phyloP scores from a whole-genome alignment of 1,140 invertebrate genomes.

The Centruroides vittatus region DNA sequence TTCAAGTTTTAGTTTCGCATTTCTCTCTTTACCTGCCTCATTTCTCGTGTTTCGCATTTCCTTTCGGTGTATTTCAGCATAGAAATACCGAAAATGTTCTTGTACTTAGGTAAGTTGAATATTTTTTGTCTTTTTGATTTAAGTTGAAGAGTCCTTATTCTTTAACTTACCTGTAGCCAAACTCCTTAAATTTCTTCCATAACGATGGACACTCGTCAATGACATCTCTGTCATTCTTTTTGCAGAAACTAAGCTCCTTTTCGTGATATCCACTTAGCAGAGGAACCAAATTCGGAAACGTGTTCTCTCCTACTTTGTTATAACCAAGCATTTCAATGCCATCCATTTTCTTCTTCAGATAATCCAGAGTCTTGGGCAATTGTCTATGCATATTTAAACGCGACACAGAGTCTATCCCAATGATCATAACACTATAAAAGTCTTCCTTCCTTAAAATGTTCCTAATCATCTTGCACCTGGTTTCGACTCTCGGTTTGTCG shows the following conservation, averaged over 20 bases:
- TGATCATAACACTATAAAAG: slow-evolving; percentile 28
- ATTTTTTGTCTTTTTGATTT: no score
- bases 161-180: slow-evolving; percentile 2
- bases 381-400: slow-evolving; percentile 40
- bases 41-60: no score
- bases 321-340: slow-evolving; percentile 30
- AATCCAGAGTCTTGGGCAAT: slow-evolving; percentile 34
- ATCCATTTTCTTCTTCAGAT: slow-evolving; percentile 27
- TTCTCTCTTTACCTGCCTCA: no score
- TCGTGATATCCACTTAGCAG: slow-evolving; percentile 25
- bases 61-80: no score
- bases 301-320: slow-evolving; percentile 34
- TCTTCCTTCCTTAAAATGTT: neutral
- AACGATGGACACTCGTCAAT: slow-evolving; percentile 11
- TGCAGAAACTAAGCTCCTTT: slow-evolving; percentile 5
- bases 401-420: slow-evolving; percentile 43
- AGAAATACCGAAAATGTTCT: no score
- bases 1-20: no score
- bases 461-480: neutral
- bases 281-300: slow-evolving; percentile 32
- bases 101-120: no score
- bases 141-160: no score
- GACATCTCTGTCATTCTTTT: neutral
- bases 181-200: slow-evolving; percentile 9
- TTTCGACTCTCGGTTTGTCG: slow-evolving; percentile 5